Evolutionary conservation across 2,797 vertebrate genomes (phyloP), one percentile per base, ranked within the genome.

Genomic region (Darevskia nairensis): DNA sequence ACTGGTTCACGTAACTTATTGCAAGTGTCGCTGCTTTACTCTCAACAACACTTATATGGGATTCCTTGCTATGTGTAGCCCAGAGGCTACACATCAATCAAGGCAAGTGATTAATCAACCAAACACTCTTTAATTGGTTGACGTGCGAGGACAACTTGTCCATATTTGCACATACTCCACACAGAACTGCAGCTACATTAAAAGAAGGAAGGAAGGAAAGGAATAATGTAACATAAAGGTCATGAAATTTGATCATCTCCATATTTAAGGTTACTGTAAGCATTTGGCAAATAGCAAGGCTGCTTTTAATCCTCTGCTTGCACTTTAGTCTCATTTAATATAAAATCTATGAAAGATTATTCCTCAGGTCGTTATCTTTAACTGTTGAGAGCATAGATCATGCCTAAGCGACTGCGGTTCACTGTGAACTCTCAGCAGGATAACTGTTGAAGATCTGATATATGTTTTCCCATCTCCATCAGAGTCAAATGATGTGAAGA

Each of bases 181-280:
- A 80, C 83, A 89, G 7, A 5, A 41, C 69, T 66, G 41, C 41
- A 82, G 66, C 85, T 17, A 94, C 87, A 92, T 75, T 93, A 96
- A 88, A 92, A 95, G 85, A 90, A 74, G 82, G 46, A 92, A 87
- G 32, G 29, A 21, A 80, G 91, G 87, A 87, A 88, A 87, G 15
- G 84, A 93, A 95, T 93, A 96, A 95, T 93, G 93, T 93, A 96
- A 96, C 95, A 87, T 94, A 97, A 97, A 97, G 95, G 96, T 97
- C 95, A 97, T 94, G 94, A 96, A 95, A 96, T 97, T 95, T 96
- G 94, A 97, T 97, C 93, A 96, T 96, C 93, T 97, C 94, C 94
- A 95, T 96, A 96, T 96, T 96, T 97, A 96, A 97, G 96, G 96
- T 96, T 96, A 95, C 95, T 91, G 85, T 96, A 97, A 97, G 96